Evolutionary conservation across 2,113 vertebrate genomes (phyloP), one percentile per base, ranked within the genome.

Genomic region (Solea solea): DNA sequence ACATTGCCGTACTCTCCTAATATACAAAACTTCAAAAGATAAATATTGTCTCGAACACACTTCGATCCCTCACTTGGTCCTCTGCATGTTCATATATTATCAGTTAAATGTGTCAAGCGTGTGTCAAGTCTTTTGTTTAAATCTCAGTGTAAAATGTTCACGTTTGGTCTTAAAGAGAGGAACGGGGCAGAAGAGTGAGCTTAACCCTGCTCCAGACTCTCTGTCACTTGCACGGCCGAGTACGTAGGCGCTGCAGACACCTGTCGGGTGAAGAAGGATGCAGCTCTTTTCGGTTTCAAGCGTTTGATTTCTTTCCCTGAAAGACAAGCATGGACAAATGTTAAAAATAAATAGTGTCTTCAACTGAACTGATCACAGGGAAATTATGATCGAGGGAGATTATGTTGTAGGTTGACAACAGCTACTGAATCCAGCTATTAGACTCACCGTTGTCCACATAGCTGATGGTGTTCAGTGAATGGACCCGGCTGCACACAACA

Each of bases 261-360:
- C 86, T 95, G 96, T 3, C 96, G 93, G 62, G 88, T 90, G 83
- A 97, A 97, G 91, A 97, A 97, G n/a, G 96, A 97, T 0, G 94
- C 93, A 0, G 95, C 94, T 81, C 96, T 92, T 80, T 95, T 96
- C 0, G 96, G 96, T 41, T 96, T 97, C 74, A 97, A 92, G 4
- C 95, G 93, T 86, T 94, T 96, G 84, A 97, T 96, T 74, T 95
- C 95, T 86, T 94, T 95, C 3, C 96, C 96, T 97, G 86, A 11
- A 64, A 56, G 25, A 68, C 21, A 64, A 55, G 59, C 57, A 61
- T 0, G 16, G 42, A 68, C 11, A 49, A 50, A 60, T 2, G 28
- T 14, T 58, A n/a, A 53, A 69, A 25, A 7, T n/a, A 52, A 21
- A 1, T 21, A 21, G 1, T 0, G 0, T 11, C 28, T 14, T 10